Percentiles rank a stretch among this genome's conserved stretches.
Evolutionary conservation across 1,140 invertebrate species (phyloP).

Genomic region (Wiebesia pumilae): DNA sequence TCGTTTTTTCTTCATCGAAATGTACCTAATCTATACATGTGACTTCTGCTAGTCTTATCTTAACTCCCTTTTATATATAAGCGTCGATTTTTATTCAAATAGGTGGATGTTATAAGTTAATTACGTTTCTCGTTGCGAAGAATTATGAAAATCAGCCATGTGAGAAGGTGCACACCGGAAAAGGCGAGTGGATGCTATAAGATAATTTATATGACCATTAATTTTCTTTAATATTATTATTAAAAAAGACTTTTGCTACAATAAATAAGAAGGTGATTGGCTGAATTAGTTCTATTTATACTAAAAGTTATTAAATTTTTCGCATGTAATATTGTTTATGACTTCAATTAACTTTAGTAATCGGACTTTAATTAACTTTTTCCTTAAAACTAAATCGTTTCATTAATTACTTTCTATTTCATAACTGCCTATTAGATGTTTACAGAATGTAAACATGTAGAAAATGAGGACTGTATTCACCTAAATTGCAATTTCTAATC

Average conservation of each 20-base stretch:
- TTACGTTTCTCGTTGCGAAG: background rate
- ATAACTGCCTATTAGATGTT: no score
- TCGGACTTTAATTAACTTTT: no score
- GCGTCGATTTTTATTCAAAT: background rate
- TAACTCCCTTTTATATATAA: background rate
- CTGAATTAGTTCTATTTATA: background rate
- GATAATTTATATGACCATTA: background rate
- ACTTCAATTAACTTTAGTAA: no score
- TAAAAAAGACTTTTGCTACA: background rate
- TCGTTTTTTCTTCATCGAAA: background rate
- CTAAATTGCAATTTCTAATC: no score
- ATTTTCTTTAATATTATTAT: background rate
- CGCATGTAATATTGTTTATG: no score
- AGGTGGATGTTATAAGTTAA: background rate
- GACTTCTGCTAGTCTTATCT: background rate
- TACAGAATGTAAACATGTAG: no score
- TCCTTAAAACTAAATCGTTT: no score
- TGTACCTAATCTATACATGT: background rate
- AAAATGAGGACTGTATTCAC: no score
- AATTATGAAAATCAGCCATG: background rate
- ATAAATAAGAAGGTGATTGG: background rate
- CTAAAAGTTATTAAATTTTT: no score
- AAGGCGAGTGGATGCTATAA: background rate
- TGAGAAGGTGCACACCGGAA: background rate
- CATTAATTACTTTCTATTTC: no score